Evolutionary conservation across 1,140 invertebrate species (phyloP), one percentile per base, ranked within the genome.

Genomic region (Drosophila carrolli): DNA sequence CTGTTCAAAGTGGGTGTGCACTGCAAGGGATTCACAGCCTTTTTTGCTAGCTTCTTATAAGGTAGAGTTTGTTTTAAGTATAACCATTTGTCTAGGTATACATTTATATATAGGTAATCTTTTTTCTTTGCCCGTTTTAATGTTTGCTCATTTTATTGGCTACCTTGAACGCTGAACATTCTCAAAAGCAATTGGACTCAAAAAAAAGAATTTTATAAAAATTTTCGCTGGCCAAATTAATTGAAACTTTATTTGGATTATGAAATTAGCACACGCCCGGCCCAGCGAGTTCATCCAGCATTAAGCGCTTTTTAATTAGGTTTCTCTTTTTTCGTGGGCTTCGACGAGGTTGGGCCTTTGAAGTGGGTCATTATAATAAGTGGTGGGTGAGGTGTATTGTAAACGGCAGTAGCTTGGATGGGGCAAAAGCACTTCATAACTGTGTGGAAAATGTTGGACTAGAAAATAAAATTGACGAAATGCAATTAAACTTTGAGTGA

Each of bases 181-280:
- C 23, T 29, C 6, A n/a, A 29, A 47, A 27, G 13, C 10, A 32
- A 14, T 32, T 1, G n/a, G 7, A 29, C 10, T 29, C 27, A 14
- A 50, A 32, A 14, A 14, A 1, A 50, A 23, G 19, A 50, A 50
- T 50, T 40, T 11, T 41, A 14, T 41, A 3, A 7, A 43, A 27
- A 16, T 70, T 59, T 74, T 66, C 46, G 47, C 60, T 71, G 68
- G 67, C 51, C 60, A 81, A 86, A 86, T 81, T 86, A 86, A 81
- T 85, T 85, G 82, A 85, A 85, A 85, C 81, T 85, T 85, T 85
- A 85, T 85, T 85, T 81, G 81, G 81, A 81, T 85, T 85, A 85
- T 85, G 68, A 81, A 85, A 86, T 85, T 86, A 85, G 81, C 82
- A 78, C 81, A 78, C 65, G 82, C 48, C 68, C 81, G 86, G 82